These are phyloP conservation scores for Cheilinus undulatus DNA, from an alignment of 2,113 vertebrate species.

Conservation along the genomic window DNA sequence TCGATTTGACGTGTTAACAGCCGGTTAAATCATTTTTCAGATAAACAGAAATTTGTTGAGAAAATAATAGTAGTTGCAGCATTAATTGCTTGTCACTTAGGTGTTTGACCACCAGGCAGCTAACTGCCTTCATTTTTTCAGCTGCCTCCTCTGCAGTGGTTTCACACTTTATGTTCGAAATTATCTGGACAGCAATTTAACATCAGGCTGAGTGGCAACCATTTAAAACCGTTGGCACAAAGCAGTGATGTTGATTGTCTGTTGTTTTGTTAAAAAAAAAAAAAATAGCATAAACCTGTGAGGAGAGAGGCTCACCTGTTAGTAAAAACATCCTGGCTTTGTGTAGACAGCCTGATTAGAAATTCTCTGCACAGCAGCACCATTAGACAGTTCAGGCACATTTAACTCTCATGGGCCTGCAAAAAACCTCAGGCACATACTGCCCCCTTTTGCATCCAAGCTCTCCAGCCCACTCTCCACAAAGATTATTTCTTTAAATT, in stretches of 20 bases:
- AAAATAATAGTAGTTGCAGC: background rate
- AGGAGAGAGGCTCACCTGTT: conserved; percentile 22
- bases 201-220: background rate
- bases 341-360: conserved; percentile 37
- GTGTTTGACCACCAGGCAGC: background rate
- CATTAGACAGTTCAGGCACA: conserved; percentile 57
- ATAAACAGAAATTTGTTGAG: too few relatives aligned
- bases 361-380: conserved; percentile 29
- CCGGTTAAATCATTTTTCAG: too few relatives aligned
- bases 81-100: background rate
- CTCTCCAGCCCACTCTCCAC: conserved; percentile 17
- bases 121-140: background rate
- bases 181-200: background rate
- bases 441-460: conserved; percentile 1
- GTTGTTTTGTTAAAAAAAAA: background rate
- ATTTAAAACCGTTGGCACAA: background rate
- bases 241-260: background rate
- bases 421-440: conserved; percentile 23
- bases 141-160: background rate
- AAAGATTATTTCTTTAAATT: conserved; percentile 44
- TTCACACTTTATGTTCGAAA: background rate
- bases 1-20: too few relatives aligned
- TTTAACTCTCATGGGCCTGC: conserved; percentile 41
- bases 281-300: background rate
- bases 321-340: conserved; percentile 18